These are phyloP conservation scores for Acronicta aceris DNA, from an alignment of 2,888 invertebrate genomes.

Conservation along the genomic window DNA sequence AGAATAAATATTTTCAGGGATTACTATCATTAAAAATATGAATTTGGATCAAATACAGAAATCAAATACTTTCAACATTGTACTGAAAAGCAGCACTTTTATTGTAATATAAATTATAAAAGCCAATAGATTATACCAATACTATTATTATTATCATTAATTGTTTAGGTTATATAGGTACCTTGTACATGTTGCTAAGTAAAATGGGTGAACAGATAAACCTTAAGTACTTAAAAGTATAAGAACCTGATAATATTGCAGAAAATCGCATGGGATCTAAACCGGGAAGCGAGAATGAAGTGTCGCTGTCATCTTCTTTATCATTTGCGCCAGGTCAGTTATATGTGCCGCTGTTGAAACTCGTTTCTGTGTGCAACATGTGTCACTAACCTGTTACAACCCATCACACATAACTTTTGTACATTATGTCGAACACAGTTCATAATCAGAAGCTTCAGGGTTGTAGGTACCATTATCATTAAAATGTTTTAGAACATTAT, in stretches of 20 bases:
- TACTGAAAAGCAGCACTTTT: no score
- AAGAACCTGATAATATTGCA: conserved; percentile 84
- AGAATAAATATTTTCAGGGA: no score
- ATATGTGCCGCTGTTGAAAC: conserved; percentile 84
- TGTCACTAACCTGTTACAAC: conserved; percentile 84
- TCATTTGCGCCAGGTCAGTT: conserved; percentile 89
- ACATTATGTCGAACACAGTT: conserved; percentile 62
- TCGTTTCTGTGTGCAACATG: conserved; percentile 85
- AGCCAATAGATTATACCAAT: neutral
- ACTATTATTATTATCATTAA: conserved; percentile 10
- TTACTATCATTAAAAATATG: no score
- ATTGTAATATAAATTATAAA: no score
- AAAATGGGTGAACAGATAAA: conserved; percentile 30
- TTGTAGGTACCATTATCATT: conserved; percentile 53
- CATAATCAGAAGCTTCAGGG: conserved; percentile 71
- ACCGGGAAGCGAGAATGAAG: conserved; percentile 87
- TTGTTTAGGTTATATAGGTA: conserved; percentile 7
- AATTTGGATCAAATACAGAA: no score
- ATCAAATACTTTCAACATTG: no score
- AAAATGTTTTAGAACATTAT: conserved; percentile 20
- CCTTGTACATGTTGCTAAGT: conserved; percentile 1
- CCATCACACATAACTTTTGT: conserved; percentile 62
- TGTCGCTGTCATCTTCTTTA: conserved; percentile 88
- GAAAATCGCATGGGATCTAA: conserved; percentile 88
- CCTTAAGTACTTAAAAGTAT: conserved; percentile 62